Base-by-base conservation (phyloP, 2,888 invertebrate genomes). In the Palloptera scutellata region DNA sequence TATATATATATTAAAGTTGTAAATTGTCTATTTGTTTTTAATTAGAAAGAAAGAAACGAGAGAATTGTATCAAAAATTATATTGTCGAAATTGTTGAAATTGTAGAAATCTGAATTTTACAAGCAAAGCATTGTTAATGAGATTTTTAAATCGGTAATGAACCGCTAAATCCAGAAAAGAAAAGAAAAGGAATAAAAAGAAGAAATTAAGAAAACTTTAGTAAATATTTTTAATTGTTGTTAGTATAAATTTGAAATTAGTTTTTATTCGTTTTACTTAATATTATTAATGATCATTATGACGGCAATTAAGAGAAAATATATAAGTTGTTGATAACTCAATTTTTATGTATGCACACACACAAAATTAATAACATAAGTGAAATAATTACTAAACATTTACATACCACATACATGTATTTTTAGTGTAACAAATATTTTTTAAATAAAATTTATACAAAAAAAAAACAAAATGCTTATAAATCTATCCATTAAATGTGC, bases 341-440 rank as follows among this genome's bases (percentile, higher is more conserved):
- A 43, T 66, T 66, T 66, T 66, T 61, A 53, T 66, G n/a, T 41
- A n/a, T 61, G 55, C 30, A 66, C 48, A 54, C 52, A 52, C 30
- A 15, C 60, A 19, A 30, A 30, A 30, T n/a, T n/a, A n/a, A 30
- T 30, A 30, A 30, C 30, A 30, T 30, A 30, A 30, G 30, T 30
- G 6, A 30, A 30, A 30, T 30, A 30, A 30, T 30, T 30, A 30
- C 30, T 30, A 30, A 30, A 30, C 30, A 30, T 30, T 30, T 30
- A 30, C 30, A 30, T 30, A 30, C 30, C 30, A 30, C 30, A 30
- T 30, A 30, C 30, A 30, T 30, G 6, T 30, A 30, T 30, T 30
- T 30, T 30, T 30, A 30, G 6, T 4, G 30, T 30, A 30, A 30
- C 30, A 30, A 30, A 30, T 30, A 30, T 30, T 30, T 30, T 30